Base-by-base conservation (phyloP, 2,888 invertebrate genomes). In the Eurytoma adleriae region DNA sequence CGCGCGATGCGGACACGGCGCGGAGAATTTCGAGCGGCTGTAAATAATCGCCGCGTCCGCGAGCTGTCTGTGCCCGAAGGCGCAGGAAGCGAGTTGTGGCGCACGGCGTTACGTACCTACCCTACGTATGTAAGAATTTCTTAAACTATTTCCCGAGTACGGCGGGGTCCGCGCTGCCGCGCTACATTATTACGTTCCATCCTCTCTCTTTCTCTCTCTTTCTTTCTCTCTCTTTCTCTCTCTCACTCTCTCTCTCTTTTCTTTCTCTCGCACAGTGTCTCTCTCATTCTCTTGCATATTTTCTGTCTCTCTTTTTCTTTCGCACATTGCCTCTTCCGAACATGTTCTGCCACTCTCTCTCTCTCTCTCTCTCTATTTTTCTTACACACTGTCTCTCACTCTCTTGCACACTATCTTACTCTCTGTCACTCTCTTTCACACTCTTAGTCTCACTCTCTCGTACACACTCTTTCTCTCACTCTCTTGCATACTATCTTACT, bases 21-120 rank as follows among this genome's bases (percentile, higher is more conserved):
- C 71, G 69, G 83, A 80, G 82, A 83, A 82, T 80, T 85, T 80
- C 78, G 82, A 84, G 79, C 81, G 84, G 82, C 83, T 83, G 84
- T 85, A 85, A 85, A 85, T 85, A 83, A 84, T 81, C 79, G 78
- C 12, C 48, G 73, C 77, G 77, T 71, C 61, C 61, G 61, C 61
- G 30, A 62, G 61, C 61, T 64, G 27, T 40, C 30, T 16, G 30
- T 64, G 20, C 12, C 20, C 20, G 30, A n/a, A n/a, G 30, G n/a
- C 10, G 64, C 64, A 64, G 27, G n/a, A 64, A n/a, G 64, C 40
- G 30, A 40, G 40, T 64, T 30, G 30, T 30, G 30, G 24, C 16
- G 16, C 57, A 30, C 30, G 30, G 30, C 30, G 30, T 30, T 30
- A 30, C 30, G 30, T 30, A 30, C 30, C 30, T 30, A 30, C 24